Evolutionary conservation across 2,888 invertebrate species (phyloP), one percentile per base, ranked within the genome.

Genomic region (Drosophila colorata): DNA sequence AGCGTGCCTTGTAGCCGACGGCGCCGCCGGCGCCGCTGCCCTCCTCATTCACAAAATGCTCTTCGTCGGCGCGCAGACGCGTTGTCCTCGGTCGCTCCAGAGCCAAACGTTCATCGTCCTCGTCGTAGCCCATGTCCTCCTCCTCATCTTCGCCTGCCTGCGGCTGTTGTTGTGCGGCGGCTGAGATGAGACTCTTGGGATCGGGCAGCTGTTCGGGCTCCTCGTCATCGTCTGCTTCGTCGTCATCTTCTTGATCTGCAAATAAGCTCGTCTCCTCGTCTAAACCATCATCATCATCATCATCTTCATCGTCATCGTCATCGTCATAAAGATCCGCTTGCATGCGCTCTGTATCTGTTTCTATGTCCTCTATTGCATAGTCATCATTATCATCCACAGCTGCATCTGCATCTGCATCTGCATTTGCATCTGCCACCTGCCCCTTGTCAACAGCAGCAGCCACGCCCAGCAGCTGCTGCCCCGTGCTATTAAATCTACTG

Each of bases 51-150:
- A 88, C 86, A 53, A 90, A 90, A 18, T 90, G 90, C 52, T 88
- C 83, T 28, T 90, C 89, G 35, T 89, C 86, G 51, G 88, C 87
- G 0, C 75, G 65, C 0, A 83, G 80, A 23, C 78, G 78, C 58
- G 74, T 63, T 46, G 88, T 83, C n/a, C 83, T 74, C 33, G 87
- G 89, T 47, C 89, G 82, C 57, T 90, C 89, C 59, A 89, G 72
- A 5, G 90, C 89, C 51, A 91, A 80, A 9, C 89, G 88, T 60
- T 91, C 91, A 47, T 91, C 91, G 14, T 92, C 91, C 72, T 92
- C 92, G 43, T 92, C 91, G 43, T 91, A 91, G 20, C 92, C 91
- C 84, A 91, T 90, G 56, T 91, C 91, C 41, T 91, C 90, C 52
- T 91, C 90, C 48, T 90, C 90, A n/a, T n/a, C 3, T 88, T 86